Evolutionary conservation across 2,888 invertebrate species (phyloP).

Genomic region (Nematopogon swammerdamellus): DNA sequence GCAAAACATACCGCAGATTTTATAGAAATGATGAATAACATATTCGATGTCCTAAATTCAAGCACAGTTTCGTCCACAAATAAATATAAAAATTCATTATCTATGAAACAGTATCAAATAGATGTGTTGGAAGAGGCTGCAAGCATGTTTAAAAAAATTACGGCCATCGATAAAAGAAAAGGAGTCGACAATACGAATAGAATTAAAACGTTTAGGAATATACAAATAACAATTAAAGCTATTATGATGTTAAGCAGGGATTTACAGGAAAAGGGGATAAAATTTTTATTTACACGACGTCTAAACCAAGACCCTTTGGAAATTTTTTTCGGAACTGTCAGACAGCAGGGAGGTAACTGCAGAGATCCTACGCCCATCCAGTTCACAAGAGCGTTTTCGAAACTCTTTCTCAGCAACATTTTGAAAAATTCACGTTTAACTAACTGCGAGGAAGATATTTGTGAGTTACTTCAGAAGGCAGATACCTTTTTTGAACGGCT

Average conservation of each 20-base stretch:
- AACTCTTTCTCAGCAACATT: constrained; percentile 9
- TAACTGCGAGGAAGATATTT: constrained; percentile 8
- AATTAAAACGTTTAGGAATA: constrained; percentile 7
- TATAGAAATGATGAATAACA: constrained; percentile 7
- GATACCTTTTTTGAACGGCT: background rate
- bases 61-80: constrained; percentile 5
- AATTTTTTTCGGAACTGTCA: constrained; percentile 5
- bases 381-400: constrained; percentile 9
- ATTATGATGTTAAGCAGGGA: constrained; percentile 7
- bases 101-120: constrained; percentile 4
- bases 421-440: constrained; percentile 6
- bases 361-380: constrained; percentile 7
- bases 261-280: constrained; percentile 4
- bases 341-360: constrained; percentile 8
- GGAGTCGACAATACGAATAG: constrained; percentile 6
- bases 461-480: constrained; percentile 5
- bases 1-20: constrained; percentile 10
- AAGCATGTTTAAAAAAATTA: constrained; percentile 6
- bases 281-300: constrained; percentile 4
- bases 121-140: constrained; percentile 4
- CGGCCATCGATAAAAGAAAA: constrained; percentile 4
- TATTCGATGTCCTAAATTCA: constrained; percentile 10
- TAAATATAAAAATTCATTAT: constrained; percentile 8
- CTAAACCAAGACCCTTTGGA: constrained; percentile 7
- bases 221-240: constrained; percentile 9